These are phyloP conservation scores for Manis pentadactyla DNA, from an alignment of 2,797 vertebrate species.

Conservation along the genomic window DNA sequence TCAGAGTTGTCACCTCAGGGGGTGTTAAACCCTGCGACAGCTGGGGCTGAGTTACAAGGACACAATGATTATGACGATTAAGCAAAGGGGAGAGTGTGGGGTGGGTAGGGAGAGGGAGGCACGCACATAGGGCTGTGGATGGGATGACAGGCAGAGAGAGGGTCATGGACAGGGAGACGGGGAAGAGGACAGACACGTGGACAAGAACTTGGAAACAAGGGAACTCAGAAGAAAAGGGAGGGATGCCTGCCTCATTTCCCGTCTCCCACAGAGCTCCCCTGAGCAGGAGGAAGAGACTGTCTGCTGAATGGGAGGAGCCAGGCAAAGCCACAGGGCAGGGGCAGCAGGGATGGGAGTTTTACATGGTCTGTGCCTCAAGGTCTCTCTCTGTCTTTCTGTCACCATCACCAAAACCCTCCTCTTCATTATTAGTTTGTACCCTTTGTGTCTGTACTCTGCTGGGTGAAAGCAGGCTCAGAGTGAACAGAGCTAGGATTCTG, in stretches of 20 bases:
- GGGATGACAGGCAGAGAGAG: constrained; percentile 36
- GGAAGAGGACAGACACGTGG: background rate
- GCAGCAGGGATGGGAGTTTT: background rate
- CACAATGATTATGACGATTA: constrained; percentile 71
- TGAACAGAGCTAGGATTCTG: background rate
- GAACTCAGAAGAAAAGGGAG: background rate
- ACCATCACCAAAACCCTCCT: background rate
- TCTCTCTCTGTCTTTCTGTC: background rate
- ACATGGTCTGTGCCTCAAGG: background rate
- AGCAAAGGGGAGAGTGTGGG: constrained; percentile 35
- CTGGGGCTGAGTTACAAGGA: constrained; percentile 56
- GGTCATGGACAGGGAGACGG: background rate
- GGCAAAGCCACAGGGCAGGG: background rate
- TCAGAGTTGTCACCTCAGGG: constrained; percentile 19
- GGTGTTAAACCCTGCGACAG: background rate
- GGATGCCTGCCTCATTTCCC: background rate
- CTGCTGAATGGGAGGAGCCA: background rate
- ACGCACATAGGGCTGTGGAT: background rate
- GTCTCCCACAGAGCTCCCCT: constrained; percentile 5
- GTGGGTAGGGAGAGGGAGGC: background rate
- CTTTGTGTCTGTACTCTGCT: background rate
- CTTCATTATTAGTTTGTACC: background rate
- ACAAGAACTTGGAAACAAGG: background rate
- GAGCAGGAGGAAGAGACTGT: background rate
- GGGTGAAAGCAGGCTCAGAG: background rate